Evolutionary conservation across 2,888 invertebrate species (phyloP).

Genomic region (Netelia melanura): DNA sequence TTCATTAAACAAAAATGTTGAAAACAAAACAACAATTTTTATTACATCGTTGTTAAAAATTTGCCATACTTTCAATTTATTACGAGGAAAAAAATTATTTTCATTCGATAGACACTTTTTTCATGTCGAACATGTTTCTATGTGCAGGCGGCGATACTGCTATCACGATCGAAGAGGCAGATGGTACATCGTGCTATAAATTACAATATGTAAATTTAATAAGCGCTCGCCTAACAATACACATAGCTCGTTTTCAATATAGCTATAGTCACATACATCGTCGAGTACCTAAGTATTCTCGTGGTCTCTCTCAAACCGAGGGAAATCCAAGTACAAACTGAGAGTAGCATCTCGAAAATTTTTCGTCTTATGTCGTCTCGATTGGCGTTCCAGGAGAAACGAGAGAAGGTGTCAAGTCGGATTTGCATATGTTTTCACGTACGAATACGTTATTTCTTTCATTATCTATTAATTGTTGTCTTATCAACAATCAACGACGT

Average conservation of each 20-base stretch:
- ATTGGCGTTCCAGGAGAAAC: no score
- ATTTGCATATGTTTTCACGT: no score
- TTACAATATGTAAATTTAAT: slow-evolving; percentile 81
- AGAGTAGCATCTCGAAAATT: no score
- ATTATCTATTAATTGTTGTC: no score
- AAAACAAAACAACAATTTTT: not conserved
- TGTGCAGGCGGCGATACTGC: slow-evolving; percentile 72
- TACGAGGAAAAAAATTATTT: not conserved
- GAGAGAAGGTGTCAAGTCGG: no score
- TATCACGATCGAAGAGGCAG: slow-evolving; percentile 77
- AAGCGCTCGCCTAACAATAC: slow-evolving; percentile 71
- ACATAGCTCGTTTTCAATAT: slow-evolving; percentile 28
- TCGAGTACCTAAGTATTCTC: not conserved
- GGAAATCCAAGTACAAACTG: no score
- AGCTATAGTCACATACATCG: slow-evolving; percentile 2
- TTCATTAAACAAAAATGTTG: not conserved
- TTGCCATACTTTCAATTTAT: not conserved
- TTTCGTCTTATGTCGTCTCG: no score
- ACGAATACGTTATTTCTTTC: no score
- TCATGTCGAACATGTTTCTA: slow-evolving; percentile 23
- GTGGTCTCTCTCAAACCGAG: no score
- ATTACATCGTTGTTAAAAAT: not conserved
- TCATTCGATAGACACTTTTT: not conserved
- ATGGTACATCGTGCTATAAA: slow-evolving; percentile 76
- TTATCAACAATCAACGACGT: no score